Evolutionary conservation across 2,113 vertebrate species (phyloP), one percentile per base, ranked within the genome.

Genomic region (Carassius gibelio): DNA sequence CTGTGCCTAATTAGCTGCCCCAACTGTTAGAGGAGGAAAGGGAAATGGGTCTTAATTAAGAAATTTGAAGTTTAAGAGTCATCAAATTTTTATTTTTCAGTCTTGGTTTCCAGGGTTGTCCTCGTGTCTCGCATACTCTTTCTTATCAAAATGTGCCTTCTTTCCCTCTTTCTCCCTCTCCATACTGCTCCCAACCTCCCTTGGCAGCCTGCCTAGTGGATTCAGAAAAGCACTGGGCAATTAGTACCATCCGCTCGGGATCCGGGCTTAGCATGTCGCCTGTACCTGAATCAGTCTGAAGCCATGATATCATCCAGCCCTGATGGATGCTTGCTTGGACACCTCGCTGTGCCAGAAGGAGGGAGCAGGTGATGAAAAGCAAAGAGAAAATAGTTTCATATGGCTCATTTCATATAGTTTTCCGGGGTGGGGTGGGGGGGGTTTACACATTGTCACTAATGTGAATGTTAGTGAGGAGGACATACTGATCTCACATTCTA

Each of bases 201-300:
- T 19, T 87, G 89, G 89, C 91, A 88, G 83, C 19, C 84, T 90
- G 90, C 88, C 89, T 90, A 86, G 86, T 88, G 87, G 89, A 86
- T 71, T 87, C 88, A 88, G 88, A 92, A 87, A 74, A 86, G 69
- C 81, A 26, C 85, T 84, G 84, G 85, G 86, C 91, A 92, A 90
- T 94, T 93, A 93, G 85, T 77, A 84, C n/a, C 75, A 77, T 72
- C 52, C 91, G 87, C 83, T 75, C 30, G 90, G 90, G 88, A 91
- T 85, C 3, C 59, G 45, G 86, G 84, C 68, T 89, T 88, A 90
- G 88, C 81, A 84, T 89, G 85, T 85, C 85, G 57, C 66, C 86
- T 68, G 52, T 88, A 91, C 64, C 81, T 72, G 11, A 26, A 84
- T 62, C 26, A 45, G 42, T 83, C 59, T 75, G 72, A 89, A 82